Evolutionary conservation across 2,797 vertebrate species (phyloP).

Genomic region (Sarcophilus harrisii): DNA sequence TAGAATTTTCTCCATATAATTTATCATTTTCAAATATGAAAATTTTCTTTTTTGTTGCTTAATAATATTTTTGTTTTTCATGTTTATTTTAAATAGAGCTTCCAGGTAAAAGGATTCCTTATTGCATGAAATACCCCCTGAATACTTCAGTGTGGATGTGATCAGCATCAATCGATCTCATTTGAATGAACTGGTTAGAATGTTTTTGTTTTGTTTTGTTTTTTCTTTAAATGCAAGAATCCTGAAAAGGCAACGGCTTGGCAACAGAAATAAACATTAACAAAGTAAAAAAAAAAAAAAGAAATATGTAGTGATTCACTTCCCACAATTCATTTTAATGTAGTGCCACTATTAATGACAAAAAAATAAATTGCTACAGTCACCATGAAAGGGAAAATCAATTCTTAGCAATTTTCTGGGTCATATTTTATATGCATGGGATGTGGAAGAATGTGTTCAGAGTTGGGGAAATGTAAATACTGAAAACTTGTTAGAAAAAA

Average conservation of each 20-base stretch:
- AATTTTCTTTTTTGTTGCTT: background rate
- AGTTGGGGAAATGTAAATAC: background rate
- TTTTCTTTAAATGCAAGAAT: background rate
- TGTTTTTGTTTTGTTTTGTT: background rate
- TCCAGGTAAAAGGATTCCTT: background rate
- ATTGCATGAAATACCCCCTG: background rate
- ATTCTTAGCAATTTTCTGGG: conserved; percentile 77
- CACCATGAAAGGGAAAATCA: background rate
- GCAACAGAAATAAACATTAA: background rate
- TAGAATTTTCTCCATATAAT: background rate
- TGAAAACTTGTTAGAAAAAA: background rate
- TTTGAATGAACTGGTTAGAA: background rate
- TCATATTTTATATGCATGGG: conserved; percentile 36
- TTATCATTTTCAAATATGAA: background rate
- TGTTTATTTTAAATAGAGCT: background rate
- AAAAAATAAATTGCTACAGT: background rate
- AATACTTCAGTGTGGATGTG: background rate
- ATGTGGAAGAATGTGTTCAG: background rate
- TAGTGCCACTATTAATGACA: background rate
- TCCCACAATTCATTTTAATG: background rate
- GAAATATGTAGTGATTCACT: background rate
- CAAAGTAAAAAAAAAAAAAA: background rate
- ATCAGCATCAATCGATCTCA: background rate
- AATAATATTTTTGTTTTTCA: background rate
- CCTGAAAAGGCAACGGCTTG: background rate